These are phyloP conservation scores for Noctua fimbriata DNA, from an alignment of 2,888 invertebrate genomes.

Conservation along the genomic window DNA sequence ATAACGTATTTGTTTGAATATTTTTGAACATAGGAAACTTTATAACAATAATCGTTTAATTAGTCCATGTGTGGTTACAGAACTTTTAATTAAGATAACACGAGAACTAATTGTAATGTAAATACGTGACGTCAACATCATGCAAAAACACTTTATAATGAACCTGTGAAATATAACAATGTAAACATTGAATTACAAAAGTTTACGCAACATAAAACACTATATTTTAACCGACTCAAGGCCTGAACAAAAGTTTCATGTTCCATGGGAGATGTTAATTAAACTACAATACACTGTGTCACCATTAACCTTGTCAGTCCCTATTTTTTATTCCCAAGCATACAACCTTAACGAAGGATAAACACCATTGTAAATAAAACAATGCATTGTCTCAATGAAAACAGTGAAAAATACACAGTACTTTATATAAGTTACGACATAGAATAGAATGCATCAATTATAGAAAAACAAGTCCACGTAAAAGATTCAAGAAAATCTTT, in stretches of 20 bases:
- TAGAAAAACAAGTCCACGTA: conserved; percentile 27
- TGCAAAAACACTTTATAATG: conserved; percentile 1
- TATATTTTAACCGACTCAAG: conserved; percentile 56
- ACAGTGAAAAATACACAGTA: conserved; percentile 59
- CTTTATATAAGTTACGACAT: conserved; percentile 43
- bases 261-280: conserved; percentile 75
- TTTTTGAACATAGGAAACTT: conserved; percentile 43
- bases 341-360: conserved; percentile 75
- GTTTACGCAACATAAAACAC: conserved; percentile 51
- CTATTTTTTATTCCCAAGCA: conserved; percentile 75
- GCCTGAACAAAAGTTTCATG: conserved; percentile 59
- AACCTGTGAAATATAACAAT: conserved; percentile 19
- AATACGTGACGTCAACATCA: conserved; percentile 18
- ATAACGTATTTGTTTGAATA: conserved; percentile 27
- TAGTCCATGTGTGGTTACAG: conserved; percentile 37
- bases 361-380: conserved; percentile 71
- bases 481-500: conserved; percentile 4
- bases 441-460: conserved; percentile 47
- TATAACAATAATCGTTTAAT: conserved; percentile 37
- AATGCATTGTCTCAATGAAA: conserved; percentile 67
- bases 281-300: conserved; percentile 79
- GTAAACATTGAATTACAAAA: conserved; percentile 44
- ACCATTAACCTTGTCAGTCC: conserved; percentile 77
- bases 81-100: conserved; percentile 41
- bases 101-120: background rate